phyloP scores from a whole-genome alignment of 2,888 invertebrate species.

The Myopa testacea region DNA sequence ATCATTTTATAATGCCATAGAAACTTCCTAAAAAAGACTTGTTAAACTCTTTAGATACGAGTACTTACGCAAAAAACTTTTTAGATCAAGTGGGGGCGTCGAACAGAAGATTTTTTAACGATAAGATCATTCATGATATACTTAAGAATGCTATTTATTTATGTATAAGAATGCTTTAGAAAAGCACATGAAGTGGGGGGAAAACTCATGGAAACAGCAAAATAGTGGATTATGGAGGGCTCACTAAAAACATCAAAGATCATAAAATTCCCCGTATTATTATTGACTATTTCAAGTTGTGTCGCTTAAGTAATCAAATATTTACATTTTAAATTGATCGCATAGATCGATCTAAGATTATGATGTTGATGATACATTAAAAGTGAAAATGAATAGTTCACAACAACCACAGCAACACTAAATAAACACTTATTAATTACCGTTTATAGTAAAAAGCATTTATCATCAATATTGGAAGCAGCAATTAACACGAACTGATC shows the following conservation, averaged over 20 bases:
- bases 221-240: neutral
- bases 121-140: constrained; percentile 2
- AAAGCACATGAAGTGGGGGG: no score
- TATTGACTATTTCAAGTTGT: neutral
- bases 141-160: no score
- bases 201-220: neutral
- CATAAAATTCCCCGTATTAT: neutral
- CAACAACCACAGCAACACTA: neutral
- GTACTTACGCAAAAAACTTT: neutral
- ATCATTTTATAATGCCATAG: neutral
- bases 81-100: constrained; percentile 15
- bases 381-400: neutral
- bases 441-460: constrained; percentile 20
- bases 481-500: constrained; percentile 30
- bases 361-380: neutral
- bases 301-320: constrained; percentile 2
- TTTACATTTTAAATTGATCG: neutral
- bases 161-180: no score
- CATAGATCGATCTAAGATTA: neutral
- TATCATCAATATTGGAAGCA: constrained; percentile 23
- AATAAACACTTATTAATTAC: neutral
- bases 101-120: neutral
- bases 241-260: constrained; percentile 3
- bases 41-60: neutral
- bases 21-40: neutral